These are phyloP conservation scores for Drosophila algonquin DNA, from an alignment of 2,888 invertebrate genomes.

Conservation along the genomic window DNA sequence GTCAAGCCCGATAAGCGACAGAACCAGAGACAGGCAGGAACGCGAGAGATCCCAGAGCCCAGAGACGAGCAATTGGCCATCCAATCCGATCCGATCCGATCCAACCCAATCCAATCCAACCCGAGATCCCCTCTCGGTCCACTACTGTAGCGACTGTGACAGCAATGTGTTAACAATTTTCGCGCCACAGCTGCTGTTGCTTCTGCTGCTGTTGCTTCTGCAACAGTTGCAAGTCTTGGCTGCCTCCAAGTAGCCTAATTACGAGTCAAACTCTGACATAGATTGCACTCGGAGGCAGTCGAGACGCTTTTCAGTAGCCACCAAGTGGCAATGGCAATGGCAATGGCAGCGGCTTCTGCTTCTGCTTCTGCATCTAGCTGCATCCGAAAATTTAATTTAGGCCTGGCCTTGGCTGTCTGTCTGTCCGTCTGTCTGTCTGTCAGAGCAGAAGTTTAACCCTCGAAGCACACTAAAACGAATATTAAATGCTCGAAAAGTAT, in stretches of 20 bases:
- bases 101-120: neutral
- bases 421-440: slow-evolving; percentile 24
- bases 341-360: slow-evolving; percentile 9
- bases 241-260: slow-evolving; percentile 73
- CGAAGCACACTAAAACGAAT: neutral
- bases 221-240: slow-evolving; percentile 18
- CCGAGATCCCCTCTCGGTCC: slow-evolving; percentile 7
- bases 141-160: slow-evolving; percentile 54
- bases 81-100: neutral
- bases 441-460: slow-evolving; percentile 17
- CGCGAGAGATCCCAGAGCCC: neutral
- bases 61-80: slow-evolving; percentile 33
- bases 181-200: slow-evolving; percentile 67
- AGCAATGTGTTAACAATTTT: slow-evolving; percentile 79
- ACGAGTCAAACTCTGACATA: slow-evolving; percentile 73
- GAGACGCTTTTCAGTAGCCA: slow-evolving; percentile 35
- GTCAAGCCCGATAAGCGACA: slow-evolving; percentile 62
- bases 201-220: slow-evolving; percentile 5
- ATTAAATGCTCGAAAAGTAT: neutral
- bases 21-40: slow-evolving; percentile 12
- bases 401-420: slow-evolving; percentile 33
- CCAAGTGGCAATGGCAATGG: slow-evolving; percentile 15
- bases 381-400: slow-evolving; percentile 20
- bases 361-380: slow-evolving; percentile 24
- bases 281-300: slow-evolving; percentile 45